Evolutionary conservation across 2,113 vertebrate species (phyloP).

Genomic region (Zapornia atra): DNA sequence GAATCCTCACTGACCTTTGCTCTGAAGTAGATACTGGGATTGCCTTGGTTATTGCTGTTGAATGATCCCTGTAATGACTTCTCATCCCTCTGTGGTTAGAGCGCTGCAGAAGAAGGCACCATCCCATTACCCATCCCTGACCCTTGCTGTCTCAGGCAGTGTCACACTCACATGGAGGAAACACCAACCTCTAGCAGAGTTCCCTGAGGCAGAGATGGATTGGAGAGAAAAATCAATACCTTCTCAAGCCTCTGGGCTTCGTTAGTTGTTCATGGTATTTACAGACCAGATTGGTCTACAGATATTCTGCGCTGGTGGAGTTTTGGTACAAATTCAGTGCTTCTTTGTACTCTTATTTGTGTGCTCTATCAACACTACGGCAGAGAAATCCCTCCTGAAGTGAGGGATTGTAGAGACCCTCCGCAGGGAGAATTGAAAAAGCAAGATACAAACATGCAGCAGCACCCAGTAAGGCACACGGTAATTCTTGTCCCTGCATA

Average conservation of each 20-base stretch:
- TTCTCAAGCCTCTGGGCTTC: background rate
- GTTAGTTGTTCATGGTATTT: background rate
- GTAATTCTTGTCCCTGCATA: background rate
- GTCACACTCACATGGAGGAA: background rate
- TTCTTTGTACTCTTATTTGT: background rate
- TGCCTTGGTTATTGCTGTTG: background rate
- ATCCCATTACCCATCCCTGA: background rate
- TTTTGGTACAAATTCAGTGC: background rate
- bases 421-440: background rate
- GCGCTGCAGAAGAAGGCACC: background rate
- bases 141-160: background rate
- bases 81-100: background rate
- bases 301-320: background rate
- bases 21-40: background rate
- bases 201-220: background rate
- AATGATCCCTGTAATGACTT: background rate
- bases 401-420: background rate
- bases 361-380: fast-evolving
- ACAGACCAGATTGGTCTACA: background rate
- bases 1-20: background rate
- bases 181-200: background rate
- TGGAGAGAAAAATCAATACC: background rate
- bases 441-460: background rate
- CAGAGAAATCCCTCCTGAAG: background rate
- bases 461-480: background rate